Evolutionary conservation across 2,888 invertebrate species (phyloP).

Genomic region (Melitaea athalia): DNA sequence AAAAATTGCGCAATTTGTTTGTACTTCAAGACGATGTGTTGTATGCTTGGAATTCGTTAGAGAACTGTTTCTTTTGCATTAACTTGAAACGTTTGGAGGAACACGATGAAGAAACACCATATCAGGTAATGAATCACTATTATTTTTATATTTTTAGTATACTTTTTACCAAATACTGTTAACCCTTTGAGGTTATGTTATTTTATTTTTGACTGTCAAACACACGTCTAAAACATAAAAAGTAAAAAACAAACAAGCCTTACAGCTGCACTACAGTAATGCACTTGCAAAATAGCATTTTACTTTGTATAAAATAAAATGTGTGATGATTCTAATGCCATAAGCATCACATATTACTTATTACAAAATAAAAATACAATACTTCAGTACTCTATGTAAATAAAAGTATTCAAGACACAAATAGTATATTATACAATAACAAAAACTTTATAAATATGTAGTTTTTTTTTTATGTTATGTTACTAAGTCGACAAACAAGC

Average conservation of each 20-base stretch:
- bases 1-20: conserved; percentile 84
- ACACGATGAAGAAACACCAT: conserved; percentile 75
- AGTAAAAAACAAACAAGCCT: not conserved
- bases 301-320: not conserved
- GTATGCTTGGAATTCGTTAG: conserved; percentile 85
- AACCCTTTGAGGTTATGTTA: conserved; percentile 57
- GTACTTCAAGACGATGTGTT: conserved; percentile 85
- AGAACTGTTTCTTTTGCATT: conserved; percentile 84
- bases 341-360: too few species aligned
- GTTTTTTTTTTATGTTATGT: too few species aligned
- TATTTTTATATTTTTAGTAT: conserved; percentile 11
- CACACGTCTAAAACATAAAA: not conserved
- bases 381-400: too few species aligned
- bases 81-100: conserved; percentile 80
- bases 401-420: too few species aligned
- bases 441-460: too few species aligned
- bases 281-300: not conserved
- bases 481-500: too few species aligned
- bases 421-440: too few species aligned
- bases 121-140: conserved; percentile 79
- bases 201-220: conserved; percentile 33
- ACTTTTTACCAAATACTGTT: conserved; percentile 11
- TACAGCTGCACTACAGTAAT: too few species aligned
- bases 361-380: too few species aligned
- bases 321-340: too few species aligned